phyloP scores from a whole-genome alignment of 2,113 vertebrate species.

The Tympanuchus pallidicinctus region DNA sequence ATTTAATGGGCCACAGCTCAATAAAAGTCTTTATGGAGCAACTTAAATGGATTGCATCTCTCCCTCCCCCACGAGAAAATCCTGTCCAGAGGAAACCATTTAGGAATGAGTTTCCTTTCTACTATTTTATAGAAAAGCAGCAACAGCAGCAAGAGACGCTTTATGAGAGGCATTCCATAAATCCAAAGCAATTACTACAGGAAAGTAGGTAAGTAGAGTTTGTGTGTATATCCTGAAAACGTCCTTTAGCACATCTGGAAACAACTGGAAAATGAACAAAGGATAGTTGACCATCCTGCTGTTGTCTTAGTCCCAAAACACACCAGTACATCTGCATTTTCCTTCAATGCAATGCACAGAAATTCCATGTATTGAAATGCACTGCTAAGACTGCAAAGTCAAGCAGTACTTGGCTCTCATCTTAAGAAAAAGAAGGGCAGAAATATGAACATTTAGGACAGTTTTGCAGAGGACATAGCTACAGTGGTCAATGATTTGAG shows the following conservation, averaged over 20 bases:
- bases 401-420: not conserved
- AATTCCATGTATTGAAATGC: not conserved
- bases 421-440: not conserved
- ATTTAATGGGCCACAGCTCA: constrained; percentile 49
- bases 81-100: constrained; percentile 49
- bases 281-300: not conserved
- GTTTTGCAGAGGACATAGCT: not conserved
- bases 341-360: not conserved
- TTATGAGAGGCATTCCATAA: constrained; percentile 55
- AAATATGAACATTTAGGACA: not conserved
- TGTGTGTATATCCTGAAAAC: constrained; percentile 1
- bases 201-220: constrained; percentile 22
- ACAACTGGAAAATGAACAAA: constrained; percentile 20
- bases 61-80: constrained; percentile 46
- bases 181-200: constrained; percentile 62
- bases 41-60: constrained; percentile 29
- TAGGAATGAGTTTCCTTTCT: constrained; percentile 56
- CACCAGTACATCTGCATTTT: not conserved
- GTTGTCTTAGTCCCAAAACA: not conserved
- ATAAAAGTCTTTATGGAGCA: constrained; percentile 61
- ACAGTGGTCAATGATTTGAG: not conserved
- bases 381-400: not conserved
- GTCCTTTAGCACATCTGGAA: constrained; percentile 49
- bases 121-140: constrained; percentile 46
- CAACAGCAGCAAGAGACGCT: constrained; percentile 32